Evolutionary conservation across 1,140 invertebrate genomes (phyloP).

Genomic region (Drosophila nigromelanica): DNA sequence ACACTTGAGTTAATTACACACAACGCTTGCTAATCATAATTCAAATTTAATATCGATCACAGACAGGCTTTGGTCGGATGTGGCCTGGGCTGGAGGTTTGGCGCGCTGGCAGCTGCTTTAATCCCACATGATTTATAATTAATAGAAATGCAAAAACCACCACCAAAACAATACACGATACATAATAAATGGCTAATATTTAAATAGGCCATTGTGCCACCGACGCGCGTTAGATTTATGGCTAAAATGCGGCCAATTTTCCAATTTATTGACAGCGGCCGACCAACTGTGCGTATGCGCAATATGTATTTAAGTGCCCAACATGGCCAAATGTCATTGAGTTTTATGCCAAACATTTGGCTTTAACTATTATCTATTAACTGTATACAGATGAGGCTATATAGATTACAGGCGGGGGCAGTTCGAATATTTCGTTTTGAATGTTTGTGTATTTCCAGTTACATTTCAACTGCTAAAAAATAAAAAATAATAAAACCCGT

Average conservation of each 20-base stretch:
- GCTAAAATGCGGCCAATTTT: slow-evolving; percentile 63
- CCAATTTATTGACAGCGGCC: slow-evolving; percentile 56
- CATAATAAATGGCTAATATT: slow-evolving; percentile 35
- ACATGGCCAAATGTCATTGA: slow-evolving; percentile 23
- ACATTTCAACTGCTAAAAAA: no score
- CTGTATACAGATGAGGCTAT: neutral
- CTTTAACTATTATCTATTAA: slow-evolving; percentile 9
- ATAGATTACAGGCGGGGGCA: neutral
- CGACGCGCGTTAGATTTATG: slow-evolving; percentile 61
- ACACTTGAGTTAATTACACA: slow-evolving; percentile 47
- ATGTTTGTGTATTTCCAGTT: no score
- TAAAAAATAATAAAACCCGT: no score
- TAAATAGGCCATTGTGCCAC: slow-evolving; percentile 46
- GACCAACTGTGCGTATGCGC: slow-evolving; percentile 49
- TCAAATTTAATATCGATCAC: slow-evolving; percentile 56
- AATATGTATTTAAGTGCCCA: slow-evolving; percentile 7
- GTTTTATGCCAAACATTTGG: slow-evolving; percentile 33
- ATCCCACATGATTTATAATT: slow-evolving; percentile 70
- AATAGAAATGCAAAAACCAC: slow-evolving; percentile 48
- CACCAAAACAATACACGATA: slow-evolving; percentile 12
- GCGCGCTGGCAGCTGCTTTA: slow-evolving; percentile 27
- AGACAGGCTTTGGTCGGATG: neutral
- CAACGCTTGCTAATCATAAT: slow-evolving; percentile 43
- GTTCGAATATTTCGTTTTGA: no score
- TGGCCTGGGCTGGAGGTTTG: neutral